Base-by-base conservation (phyloP, 2,888 invertebrate genomes). In the Diabrotica balteata region DNA sequence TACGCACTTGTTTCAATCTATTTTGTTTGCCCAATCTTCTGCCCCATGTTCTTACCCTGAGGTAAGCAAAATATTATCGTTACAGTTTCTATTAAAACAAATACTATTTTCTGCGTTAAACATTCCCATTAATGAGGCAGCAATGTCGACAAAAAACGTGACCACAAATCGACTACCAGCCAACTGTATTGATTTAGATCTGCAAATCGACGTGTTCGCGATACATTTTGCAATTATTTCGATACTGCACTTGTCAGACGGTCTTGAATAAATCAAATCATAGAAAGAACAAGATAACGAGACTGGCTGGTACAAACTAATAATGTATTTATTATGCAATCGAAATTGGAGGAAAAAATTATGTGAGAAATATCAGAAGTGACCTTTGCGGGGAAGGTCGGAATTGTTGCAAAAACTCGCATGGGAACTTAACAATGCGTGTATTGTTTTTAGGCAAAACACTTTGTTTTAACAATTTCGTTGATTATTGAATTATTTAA, bases 91-190 rank as follows among this genome's bases (percentile, higher is more conserved):
- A 32, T 4, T 4, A 54, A 54, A 54, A 54, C 49, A 9, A 54
- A 54, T n/a, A 17, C 17, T 17, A 8, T n/a, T 53, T 54, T 32
- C 32, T 32, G 1, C 32, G 2, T 32, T 32, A 32, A 32, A 32
- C 42, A 57, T 57, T 17, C 44, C 43, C 55, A 45, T 17, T 57
- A 57, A 57, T 57, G 44, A 57, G 55, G 54, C n/a, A 54, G 43
- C 22, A 53, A 6, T 47, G 10, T 55, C 10, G 55, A 55, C 8
- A 9, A 44, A 32, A 57, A 57, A 57, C 55, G 55, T 43, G 55
- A 44, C 45, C 8, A 53, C 2, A 17, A 17, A 17, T 54, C 55
- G 22, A 52, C 22, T 52, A 55, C 55, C 55, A 17, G 45, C 17
- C 5, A 8, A 54, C 43, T 2, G 44, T 57, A 57, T 47, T 10